Evolutionary conservation across 2,888 invertebrate genomes (phyloP).

Genomic region (Ochropacha duplaris): DNA sequence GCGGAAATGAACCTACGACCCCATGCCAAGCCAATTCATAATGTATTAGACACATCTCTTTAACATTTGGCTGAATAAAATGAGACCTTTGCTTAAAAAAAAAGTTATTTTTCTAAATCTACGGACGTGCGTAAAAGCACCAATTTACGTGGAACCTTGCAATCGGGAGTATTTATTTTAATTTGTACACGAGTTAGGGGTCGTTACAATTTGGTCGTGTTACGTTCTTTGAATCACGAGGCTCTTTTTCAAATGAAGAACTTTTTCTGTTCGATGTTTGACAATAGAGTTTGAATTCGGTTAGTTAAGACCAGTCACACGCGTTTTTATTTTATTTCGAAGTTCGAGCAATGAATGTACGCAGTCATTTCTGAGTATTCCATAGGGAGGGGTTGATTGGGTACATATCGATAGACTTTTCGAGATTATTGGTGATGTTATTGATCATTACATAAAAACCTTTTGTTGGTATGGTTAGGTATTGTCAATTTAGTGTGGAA

Average conservation of each 20-base stretch:
- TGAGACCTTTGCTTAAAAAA: conserved; percentile 12
- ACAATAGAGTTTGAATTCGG: conserved; percentile 49
- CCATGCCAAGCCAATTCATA: conserved; percentile 6
- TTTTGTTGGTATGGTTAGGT: too few species aligned
- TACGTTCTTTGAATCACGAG: conserved; percentile 14
- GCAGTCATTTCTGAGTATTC: conserved; percentile 6
- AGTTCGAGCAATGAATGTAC: conserved; percentile 4
- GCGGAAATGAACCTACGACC: conserved; percentile 8
- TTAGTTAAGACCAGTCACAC: conserved; percentile 50
- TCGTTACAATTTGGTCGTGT: conserved; percentile 9
- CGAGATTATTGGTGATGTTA: too few species aligned
- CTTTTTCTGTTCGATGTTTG: conserved; percentile 35
- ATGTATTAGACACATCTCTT: conserved; percentile 17
- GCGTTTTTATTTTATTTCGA: conserved; percentile 21
- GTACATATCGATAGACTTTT: neutral
- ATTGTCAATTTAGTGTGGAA: too few species aligned
- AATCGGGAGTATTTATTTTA: neutral
- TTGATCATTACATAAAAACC: too few species aligned
- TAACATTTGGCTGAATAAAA: conserved; percentile 13
- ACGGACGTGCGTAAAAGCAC: conserved; percentile 18
- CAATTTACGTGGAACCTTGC: conserved; percentile 9
- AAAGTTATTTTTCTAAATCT: conserved; percentile 19
- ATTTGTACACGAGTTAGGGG: neutral
- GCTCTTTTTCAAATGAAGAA: conserved; percentile 24
- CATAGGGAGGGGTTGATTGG: neutral